phyloP scores from a whole-genome alignment of 2,113 vertebrate genomes.

The Oncorhynchus clarkii region DNA sequence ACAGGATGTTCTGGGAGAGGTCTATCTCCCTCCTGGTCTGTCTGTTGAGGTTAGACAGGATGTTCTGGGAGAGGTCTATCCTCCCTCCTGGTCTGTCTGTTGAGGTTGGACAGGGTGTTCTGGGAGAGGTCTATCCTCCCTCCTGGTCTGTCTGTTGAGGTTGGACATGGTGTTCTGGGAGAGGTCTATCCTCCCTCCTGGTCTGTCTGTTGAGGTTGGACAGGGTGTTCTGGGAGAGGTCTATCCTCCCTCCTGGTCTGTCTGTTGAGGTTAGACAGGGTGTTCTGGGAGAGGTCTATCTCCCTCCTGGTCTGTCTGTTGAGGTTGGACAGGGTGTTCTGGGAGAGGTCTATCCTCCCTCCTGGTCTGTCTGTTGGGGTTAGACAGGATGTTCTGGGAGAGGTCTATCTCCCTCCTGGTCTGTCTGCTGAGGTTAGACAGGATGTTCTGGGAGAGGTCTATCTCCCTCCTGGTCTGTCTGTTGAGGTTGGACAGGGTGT shows the following conservation, averaged over 20 bases:
- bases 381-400: neutral
- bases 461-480: no score
- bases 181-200: slow-evolving; percentile 1
- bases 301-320: neutral
- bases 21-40: neutral
- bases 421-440: neutral
- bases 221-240: no score
- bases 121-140: slow-evolving; percentile 2
- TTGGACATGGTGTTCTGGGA: slow-evolving; percentile 6
- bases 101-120: slow-evolving; percentile 6
- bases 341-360: neutral
- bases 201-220: no score
- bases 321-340: neutral
- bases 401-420: neutral
- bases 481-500: no score
- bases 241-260: neutral
- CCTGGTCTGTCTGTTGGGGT: neutral
- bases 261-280: no score
- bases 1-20: neutral
- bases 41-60: neutral
- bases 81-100: no score
- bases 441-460: no score
- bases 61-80: neutral
- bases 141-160: neutral
- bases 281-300: neutral